Evolutionary conservation across 2,888 invertebrate genomes (phyloP), one percentile per base, ranked within the genome.

Genomic region (Boloria euphrosyne): DNA sequence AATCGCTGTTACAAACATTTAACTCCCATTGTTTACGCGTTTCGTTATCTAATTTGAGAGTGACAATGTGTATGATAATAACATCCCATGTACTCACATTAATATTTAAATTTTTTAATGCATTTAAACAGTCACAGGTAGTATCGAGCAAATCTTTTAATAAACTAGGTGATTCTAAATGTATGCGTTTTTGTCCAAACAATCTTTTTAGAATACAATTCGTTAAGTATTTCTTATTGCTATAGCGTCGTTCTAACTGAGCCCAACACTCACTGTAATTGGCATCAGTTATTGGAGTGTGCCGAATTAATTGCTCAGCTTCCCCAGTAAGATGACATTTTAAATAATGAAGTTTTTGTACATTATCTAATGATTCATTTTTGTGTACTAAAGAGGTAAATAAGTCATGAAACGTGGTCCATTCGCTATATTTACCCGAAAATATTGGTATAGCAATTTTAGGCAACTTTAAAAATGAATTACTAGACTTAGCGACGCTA

Each of bases 281-380:
- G 7, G 44, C 53, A 0, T 58, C 51, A 0, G 58, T 53, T 2
- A 63, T 55, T 7, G 69, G 63, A 17, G 63, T 57, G 13, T 66
- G 71, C n/a, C 73, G 44, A 5, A 76, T 50, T 0, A 75, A 38
- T 18, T 69, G 72, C 31, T 78, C 75, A 0, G 75, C 75, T 18
- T 78, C 76, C 0, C 75, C 76, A 0, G 62, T 43, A 6, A 74
- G 44, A 58, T 71, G 27, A 13, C 16, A 27, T 46, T 66, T 61
- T 13, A 66, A 44, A 50, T 66, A 66, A 14, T 66, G 65, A 13
- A 61, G 14, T 13, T 68, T 70, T 55, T 77, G 74, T 0, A 73
- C 75, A 59, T 75, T 60, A n/a, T 72, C 71, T 6, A 78, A 16
- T 2, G 55, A 43, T 0, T 49, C 16, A 31, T 76, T 76, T 0